Evolutionary conservation across 2,888 invertebrate genomes (phyloP).

Genomic region (Lasioglossum leucozonium): DNA sequence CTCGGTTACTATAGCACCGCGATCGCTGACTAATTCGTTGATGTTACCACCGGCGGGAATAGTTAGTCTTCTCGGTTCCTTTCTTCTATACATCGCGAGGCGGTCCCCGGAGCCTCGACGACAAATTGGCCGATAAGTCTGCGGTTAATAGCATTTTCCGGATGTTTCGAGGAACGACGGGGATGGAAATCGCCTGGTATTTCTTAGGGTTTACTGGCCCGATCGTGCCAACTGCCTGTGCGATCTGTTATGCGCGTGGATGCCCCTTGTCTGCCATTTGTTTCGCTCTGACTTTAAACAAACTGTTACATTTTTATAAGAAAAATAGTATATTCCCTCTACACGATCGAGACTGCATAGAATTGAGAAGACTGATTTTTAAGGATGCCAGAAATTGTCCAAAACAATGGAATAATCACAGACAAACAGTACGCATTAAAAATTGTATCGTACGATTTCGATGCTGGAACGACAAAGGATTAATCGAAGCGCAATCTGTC

Average conservation of each 20-base stretch:
- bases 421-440: too few relatives aligned
- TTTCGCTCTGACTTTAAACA: not conserved
- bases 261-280: not conserved
- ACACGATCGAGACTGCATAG: not conserved
- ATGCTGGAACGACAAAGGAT: not conserved
- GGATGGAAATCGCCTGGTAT: constrained; percentile 62
- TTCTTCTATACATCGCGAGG: constrained; percentile 70
- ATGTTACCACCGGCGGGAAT: constrained; percentile 57
- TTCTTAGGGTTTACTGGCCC: constrained; percentile 9
- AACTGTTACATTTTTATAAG: not conserved
- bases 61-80: constrained; percentile 52
- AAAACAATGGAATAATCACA: not conserved
- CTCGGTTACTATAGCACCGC: constrained; percentile 75
- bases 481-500: not conserved
- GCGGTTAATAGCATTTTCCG: constrained; percentile 78
- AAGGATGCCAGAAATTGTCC: not conserved
- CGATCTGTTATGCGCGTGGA: not conserved
- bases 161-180: constrained; percentile 57
- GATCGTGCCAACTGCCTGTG: not conserved
- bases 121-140: constrained; percentile 80
- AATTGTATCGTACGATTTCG: not conserved
- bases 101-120: constrained; percentile 69
- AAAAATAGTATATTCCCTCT: not conserved
- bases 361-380: not conserved
- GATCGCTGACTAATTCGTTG: constrained; percentile 76